These are phyloP conservation scores for Myotis myotis DNA, from an alignment of 2,797 vertebrate species.

Conservation along the genomic window DNA sequence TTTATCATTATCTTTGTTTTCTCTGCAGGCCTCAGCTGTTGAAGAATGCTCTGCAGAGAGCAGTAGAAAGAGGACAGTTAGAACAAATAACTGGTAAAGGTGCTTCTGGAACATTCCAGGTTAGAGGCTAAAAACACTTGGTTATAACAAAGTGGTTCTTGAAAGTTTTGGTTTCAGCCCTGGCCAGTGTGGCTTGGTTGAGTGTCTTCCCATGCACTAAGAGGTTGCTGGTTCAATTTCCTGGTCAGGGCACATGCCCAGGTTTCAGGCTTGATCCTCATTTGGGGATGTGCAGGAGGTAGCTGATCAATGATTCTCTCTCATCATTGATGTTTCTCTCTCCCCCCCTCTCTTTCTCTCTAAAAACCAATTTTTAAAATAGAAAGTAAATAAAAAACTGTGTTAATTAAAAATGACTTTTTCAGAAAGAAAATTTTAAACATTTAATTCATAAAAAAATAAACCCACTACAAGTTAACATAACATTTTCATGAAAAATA, in stretches of 20 bases:
- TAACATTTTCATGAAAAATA: slow-evolving; percentile 47
- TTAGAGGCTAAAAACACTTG: slow-evolving; percentile 76
- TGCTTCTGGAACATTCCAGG: slow-evolving; percentile 98
- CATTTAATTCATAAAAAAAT: neutral
- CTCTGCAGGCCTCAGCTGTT: slow-evolving; percentile 92
- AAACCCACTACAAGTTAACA: neutral
- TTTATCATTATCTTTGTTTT: slow-evolving; percentile 69
- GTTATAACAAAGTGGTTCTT: slow-evolving; percentile 17
- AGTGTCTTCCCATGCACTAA: neutral
- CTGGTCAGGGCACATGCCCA: neutral
- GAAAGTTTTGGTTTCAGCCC: slow-evolving; percentile 16
- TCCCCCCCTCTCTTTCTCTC: neutral
- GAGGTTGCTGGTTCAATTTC: neutral
- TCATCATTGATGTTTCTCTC: neutral
- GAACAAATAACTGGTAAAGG: slow-evolving; percentile 99
- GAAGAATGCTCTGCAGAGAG: slow-evolving; percentile 94
- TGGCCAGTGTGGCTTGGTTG: neutral
- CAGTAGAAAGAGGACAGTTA: slow-evolving; percentile 95
- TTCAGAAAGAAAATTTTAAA: neutral
- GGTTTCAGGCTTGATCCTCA: neutral
- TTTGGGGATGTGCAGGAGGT: neutral
- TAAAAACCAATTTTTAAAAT: neutral
- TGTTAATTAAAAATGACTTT: neutral
- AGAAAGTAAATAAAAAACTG: no score
- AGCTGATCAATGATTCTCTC: neutral